Base-by-base conservation (phyloP, 2,888 invertebrate genomes). In the Harpalus rufipes region DNA sequence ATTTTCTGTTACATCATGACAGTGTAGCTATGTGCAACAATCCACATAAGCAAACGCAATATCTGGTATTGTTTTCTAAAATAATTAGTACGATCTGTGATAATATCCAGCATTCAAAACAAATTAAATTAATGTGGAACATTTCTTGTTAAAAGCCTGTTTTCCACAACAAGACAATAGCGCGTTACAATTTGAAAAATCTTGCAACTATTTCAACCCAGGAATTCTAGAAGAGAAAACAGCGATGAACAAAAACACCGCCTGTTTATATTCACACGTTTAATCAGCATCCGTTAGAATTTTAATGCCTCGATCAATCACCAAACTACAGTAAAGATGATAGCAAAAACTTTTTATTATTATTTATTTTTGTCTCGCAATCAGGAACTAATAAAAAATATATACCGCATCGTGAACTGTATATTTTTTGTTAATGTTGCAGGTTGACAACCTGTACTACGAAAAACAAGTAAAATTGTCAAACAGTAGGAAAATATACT, bases 71-170 rank as follows among this genome's bases (percentile, higher is more conserved):
- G 78, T 58, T 78, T 78, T 44, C 56, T 14, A 78, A 78, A 78
- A 58, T 78, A 78, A 78, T 58, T 78, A 78, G 58, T 7, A 58
- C 25, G 78, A 78, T 78, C 25, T 78, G 21, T 5, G 78, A 78
- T 78, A 78, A 58, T 25, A 78, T 78, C 7, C n/a, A 76, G 21
- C 32, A 32, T 32, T 32, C 32, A 32, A 7, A 21, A 58, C 78
- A 78, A 78, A 58, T 78, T 78, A 74, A 74, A 78, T 78, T 78
- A 78, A 78, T 78, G 78, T 78, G 78, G 44, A 74, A 74, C 16
- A 74, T 51, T 74, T 44, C 44, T 12, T 51, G 51, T 10, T 68
- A 68, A 44, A 74, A 16, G 44, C 16, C 72, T 44, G 10, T 41
- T 74, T 41, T 44, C 41, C 16, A 41, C 39, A 68, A 68, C 25